These are phyloP conservation scores for Petrocephalus schoutedeni DNA, from an alignment of 2,797 vertebrate species.

Conservation along the genomic window DNA sequence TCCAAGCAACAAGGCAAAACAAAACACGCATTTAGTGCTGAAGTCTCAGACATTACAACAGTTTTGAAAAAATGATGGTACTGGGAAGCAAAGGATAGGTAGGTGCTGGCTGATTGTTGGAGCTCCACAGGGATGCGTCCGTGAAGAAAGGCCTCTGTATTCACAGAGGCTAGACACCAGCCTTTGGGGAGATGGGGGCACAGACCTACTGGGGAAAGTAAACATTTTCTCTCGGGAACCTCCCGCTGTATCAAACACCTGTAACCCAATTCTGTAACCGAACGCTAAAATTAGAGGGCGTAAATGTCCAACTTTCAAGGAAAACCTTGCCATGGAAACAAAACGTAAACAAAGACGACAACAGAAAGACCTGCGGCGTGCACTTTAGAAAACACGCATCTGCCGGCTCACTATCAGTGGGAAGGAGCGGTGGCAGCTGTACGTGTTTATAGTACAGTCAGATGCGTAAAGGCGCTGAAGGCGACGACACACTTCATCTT, in stretches of 20 bases:
- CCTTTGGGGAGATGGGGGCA: neutral
- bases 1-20: neutral
- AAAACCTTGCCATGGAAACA: neutral
- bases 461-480: neutral
- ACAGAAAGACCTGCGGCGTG: neutral
- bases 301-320: neutral
- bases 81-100: neutral
- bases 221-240: neutral
- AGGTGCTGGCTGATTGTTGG: neutral
- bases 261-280: neutral
- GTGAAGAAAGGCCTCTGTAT: neutral
- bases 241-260: constrained; percentile 1
- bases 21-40: neutral
- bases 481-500: neutral
- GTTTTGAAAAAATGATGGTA: neutral
- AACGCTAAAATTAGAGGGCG: neutral
- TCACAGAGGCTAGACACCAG: neutral
- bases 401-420: neutral
- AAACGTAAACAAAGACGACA: neutral
- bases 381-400: neutral
- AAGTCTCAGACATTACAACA: neutral
- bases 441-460: neutral
- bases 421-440: neutral
- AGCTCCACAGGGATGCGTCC: neutral
- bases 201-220: neutral